Conservation (phyloP, 2,113 vertebrate genomes). For the Tachysurus fulvidraco region DNA sequence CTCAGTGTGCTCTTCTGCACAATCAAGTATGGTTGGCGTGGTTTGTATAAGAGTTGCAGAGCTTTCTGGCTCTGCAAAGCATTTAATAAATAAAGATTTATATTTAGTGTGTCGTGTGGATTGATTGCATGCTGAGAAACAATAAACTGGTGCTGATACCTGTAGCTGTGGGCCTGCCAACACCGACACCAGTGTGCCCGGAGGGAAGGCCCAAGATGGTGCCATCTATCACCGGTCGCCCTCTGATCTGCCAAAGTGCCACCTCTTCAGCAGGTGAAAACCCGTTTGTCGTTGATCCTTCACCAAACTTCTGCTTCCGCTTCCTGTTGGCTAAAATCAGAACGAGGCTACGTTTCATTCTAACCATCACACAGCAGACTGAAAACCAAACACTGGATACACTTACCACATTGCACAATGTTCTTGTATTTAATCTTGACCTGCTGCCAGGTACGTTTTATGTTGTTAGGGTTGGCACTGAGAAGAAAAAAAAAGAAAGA, state of each 20-base stretch:
- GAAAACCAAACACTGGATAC: neutral
- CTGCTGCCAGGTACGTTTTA: constrained; percentile 53
- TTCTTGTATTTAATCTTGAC: constrained; percentile 57
- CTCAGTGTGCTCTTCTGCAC: constrained; percentile 13
- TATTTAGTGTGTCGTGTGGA: neutral
- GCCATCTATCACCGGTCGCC: constrained; percentile 35
- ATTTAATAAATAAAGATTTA: neutral
- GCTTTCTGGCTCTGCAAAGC: constrained; percentile 11
- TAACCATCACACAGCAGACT: neutral
- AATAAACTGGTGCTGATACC: constrained; percentile 15
- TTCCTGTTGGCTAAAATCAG: constrained; percentile 35
- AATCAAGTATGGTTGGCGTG: neutral
- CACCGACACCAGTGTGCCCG: constrained; percentile 5
- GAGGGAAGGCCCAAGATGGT: constrained; percentile 42
- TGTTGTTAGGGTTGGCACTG: constrained; percentile 42
- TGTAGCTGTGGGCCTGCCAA: constrained; percentile 26
- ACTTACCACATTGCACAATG: constrained; percentile 53
- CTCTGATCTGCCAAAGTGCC: constrained; percentile 32
- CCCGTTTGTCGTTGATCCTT: neutral
- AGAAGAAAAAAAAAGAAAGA: neutral
- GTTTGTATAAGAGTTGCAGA: neutral
- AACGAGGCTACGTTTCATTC: neutral
- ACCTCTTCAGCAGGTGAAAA: constrained; percentile 30
- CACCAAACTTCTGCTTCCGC: constrained; percentile 32
- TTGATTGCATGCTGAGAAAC: neutral